These are phyloP conservation scores for Hoplodrina blanda DNA, from an alignment of 2,888 invertebrate genomes.

Conservation along the genomic window DNA sequence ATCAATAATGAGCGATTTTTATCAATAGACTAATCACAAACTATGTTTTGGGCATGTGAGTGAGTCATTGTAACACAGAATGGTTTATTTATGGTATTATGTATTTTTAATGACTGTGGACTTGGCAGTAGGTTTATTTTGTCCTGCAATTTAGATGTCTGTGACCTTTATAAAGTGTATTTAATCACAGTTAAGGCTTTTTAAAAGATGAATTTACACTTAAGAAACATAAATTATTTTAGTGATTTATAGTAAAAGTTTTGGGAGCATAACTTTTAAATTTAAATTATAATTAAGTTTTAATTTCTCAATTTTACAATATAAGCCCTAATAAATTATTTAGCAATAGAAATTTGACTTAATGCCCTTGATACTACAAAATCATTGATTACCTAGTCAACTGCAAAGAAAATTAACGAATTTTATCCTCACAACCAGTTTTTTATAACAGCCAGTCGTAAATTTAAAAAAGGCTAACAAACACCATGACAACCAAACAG, in stretches of 20 bases:
- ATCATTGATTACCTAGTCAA: no score
- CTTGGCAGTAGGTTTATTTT: background rate
- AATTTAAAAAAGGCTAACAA: background rate
- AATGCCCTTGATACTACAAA: no score
- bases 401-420: no score
- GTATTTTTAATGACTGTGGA: background rate
- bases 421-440: no score
- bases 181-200: background rate
- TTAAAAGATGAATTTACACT: background rate
- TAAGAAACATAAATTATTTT: no score
- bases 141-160: background rate
- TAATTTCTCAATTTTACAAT: no score
- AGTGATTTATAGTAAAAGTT: no score
- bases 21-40: conserved; percentile 8
- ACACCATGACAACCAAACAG: conserved; percentile 15
- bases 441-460: no score
- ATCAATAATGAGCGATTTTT: background rate
- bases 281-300: background rate
- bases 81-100: no score
- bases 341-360: no score
- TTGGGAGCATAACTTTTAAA: background rate
- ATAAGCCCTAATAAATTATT: background rate
- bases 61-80: background rate
- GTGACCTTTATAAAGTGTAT: background rate
- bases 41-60: background rate